Evolutionary conservation across 2,888 invertebrate species (phyloP), one percentile per base, ranked within the genome.

Genomic region (Capitulum mitella): DNA sequence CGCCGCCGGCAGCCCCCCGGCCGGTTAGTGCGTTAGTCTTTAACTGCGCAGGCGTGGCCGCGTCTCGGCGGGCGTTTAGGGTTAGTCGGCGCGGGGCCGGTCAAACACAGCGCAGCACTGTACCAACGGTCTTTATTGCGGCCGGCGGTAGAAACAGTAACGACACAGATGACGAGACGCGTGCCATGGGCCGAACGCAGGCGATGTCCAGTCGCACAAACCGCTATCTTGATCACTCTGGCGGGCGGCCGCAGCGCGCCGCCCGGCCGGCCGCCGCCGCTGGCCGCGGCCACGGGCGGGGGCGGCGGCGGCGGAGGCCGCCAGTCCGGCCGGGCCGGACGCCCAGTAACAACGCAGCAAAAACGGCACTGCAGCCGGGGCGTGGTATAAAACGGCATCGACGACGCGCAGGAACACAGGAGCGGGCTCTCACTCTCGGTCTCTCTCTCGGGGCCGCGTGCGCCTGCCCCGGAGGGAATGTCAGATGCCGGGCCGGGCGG

Each of bases 341-440:
- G 16, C 64, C 32, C 64, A 29, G 64, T 61, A 61, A 61, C 64
- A 64, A 64, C 64, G 64, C 64, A 64, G n/a, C 34, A 64, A 64
- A 51, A 64, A 64, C 29, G 19, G 51, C 19, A 3, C 19, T 64
- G 64, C 43, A 43, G 43, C 12, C 43, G 34, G 64, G 8, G 64
- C 64, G 64, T 16, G 64, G 34, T 64, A 64, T 64, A 64, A 64
- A 64, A 64, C 0, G 64, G 32, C 32, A 22, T 14, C 3, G 29
- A 19, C 58, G 16, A 32, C 32, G 64, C 64, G 29, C 43, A 29
- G 34, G 64, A 64, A 64, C 64, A 64, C 64, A 34, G 64, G 64
- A n/a, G n/a, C n/a, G n/a, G n/a, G n/a, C n/a, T n/a, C n/a, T n/a
- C n/a, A n/a, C n/a, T n/a, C n/a, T n/a, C n/a, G n/a, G n/a, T n/a